Conservation (phyloP, 2,797 vertebrate genomes). For the Melanotaenia pygmaea region DNA sequence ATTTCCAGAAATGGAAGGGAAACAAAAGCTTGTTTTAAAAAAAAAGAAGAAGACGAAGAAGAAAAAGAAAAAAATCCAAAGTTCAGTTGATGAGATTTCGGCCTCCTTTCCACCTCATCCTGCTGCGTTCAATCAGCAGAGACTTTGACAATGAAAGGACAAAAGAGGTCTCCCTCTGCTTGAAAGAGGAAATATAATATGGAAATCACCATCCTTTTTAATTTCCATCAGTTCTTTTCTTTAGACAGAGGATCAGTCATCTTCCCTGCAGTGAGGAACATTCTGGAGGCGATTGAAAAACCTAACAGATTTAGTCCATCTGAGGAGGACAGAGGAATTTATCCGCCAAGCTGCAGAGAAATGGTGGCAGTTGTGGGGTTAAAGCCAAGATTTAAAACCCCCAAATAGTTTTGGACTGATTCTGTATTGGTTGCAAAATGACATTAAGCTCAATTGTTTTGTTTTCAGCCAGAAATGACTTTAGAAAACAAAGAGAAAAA, state of each 20-base stretch:
- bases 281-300: not conserved
- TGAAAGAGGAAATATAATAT: not conserved
- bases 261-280: conserved; percentile 26
- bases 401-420: not conserved
- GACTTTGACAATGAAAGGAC: not conserved
- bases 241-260: conserved; percentile 7
- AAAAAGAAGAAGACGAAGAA: not conserved
- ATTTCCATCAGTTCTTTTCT: conserved; percentile 11
- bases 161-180: conserved; percentile 7
- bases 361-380: not conserved
- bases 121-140: conserved; percentile 27
- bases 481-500: not conserved
- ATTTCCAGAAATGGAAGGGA: not conserved
- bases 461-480: not conserved
- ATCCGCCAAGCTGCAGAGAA: not conserved
- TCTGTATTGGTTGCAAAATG: not conserved
- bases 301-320: not conserved
- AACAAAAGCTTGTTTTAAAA: not conserved
- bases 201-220: not conserved
- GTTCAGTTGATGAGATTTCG: not conserved
- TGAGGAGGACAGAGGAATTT: not conserved
- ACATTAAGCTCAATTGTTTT: not conserved
- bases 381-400: not conserved
- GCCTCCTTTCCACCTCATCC: not conserved
- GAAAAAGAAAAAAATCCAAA: conserved; percentile 2